Base-by-base conservation (phyloP, 37 sponge, comb jelly and placozoan genomes). In the Ianthella basta region DNA sequence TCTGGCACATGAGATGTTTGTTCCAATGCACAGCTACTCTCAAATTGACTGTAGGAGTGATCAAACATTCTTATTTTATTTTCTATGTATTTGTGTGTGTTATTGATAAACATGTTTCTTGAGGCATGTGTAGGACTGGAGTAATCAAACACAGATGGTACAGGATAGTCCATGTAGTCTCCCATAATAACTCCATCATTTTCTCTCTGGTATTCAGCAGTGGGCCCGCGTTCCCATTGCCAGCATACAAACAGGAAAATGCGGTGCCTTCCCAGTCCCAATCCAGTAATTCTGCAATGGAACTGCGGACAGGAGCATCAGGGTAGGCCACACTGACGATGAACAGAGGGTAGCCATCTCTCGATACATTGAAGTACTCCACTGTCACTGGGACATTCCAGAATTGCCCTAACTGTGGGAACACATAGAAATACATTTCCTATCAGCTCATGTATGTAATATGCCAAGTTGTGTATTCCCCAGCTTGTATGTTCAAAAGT, bases 121-220 rank as follows among this genome's bases (percentile, higher is more conserved):
- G n/a, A n/a, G n/a, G n/a, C n/a, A 75, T 75, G 24, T 24, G 53
- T 36, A 75, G 0, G 1, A n/a, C n/a, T n/a, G 8, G 8, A 37
- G 73, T 8, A 21, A 15, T 72, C 73, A 72, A 72, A 72, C 14
- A 72, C 40, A 30, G 73, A 33, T 13, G 73, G 30, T 37, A 72
- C 40, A 33, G 13, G 8, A 19, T 72, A 72, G 38, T 72, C 20
- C 40, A 30, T 33, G 39, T 72, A 72, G 39, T 72, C 16, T 15
- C 73, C 73, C 73, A 72, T 72, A 10, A 72, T 72, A 13, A 72
- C 73, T 32, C 40, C 40, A 30, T 72, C 73, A 72, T 72, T 72
- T 20, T 34, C 18, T 19, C 36, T 21, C 39, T 72, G 32, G 30
- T 30, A 72, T 32, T 72, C 73, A 38, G 73, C 73, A 38, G 41